Conservation (phyloP, 2,797 vertebrate genomes). For the Cuculus canorus region DNA sequence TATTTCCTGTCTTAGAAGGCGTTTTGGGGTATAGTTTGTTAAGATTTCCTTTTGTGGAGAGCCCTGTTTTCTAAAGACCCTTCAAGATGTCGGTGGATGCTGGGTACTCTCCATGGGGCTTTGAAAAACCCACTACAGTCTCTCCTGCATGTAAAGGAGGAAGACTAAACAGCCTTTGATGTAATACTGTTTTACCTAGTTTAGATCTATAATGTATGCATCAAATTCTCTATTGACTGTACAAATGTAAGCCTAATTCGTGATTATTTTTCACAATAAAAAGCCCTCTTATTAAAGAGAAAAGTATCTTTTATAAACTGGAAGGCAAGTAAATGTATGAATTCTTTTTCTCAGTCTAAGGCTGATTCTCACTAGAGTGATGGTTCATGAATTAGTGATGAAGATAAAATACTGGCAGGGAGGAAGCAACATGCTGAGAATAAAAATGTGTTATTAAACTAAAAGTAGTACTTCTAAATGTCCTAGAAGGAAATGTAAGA, state of each 20-base stretch:
- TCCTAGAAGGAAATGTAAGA: neutral
- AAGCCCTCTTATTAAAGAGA: neutral
- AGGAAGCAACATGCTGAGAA: conserved; percentile 34
- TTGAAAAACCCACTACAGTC: neutral
- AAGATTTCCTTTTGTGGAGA: neutral
- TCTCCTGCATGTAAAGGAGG: neutral
- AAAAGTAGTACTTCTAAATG: conserved; percentile 7
- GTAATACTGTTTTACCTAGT: neutral
- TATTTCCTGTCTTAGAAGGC: neutral
- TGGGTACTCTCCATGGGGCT: neutral
- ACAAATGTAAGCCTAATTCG: conserved; percentile 15
- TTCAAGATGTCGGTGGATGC: neutral
- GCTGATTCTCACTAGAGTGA: conserved; percentile 23
- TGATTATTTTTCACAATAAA: conserved; percentile 16
- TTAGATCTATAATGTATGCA: neutral
- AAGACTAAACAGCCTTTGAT: neutral
- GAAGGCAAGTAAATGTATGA: conserved; percentile 12
- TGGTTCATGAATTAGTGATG: conserved; percentile 44
- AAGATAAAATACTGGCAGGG: conserved; percentile 36
- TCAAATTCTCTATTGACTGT: neutral
- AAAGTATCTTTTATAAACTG: neutral
- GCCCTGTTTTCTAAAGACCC: neutral
- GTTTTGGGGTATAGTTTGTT: neutral
- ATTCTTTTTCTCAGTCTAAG: neutral
- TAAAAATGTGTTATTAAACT: conserved; percentile 52